These are phyloP conservation scores for Rhagologus leucostigma DNA, from an alignment of 2,113 vertebrate species.

Conservation along the genomic window DNA sequence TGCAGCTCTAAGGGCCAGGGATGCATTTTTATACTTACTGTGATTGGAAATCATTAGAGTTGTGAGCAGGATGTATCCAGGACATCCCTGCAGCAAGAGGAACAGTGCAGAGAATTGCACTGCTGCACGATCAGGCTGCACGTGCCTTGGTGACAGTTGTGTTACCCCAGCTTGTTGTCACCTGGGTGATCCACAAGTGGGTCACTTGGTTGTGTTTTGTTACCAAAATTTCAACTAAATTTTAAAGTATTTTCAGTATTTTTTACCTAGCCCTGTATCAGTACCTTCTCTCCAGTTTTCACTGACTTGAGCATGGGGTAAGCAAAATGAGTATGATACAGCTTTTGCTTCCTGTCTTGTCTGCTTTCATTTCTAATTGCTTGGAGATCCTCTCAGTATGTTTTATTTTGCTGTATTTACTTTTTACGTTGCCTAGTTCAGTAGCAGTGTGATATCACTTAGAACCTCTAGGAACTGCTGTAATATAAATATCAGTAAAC, in stretches of 20 bases:
- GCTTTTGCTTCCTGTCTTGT: background rate
- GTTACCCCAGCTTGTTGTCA: background rate
- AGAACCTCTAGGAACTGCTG: background rate
- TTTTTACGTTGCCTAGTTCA: background rate
- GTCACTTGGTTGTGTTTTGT: background rate
- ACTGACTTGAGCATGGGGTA: background rate
- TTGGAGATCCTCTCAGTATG: background rate
- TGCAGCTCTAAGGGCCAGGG: background rate
- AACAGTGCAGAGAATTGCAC: background rate
- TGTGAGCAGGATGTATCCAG: background rate
- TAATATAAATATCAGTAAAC: background rate
- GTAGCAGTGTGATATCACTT: background rate
- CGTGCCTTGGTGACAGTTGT: background rate
- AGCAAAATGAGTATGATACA: background rate
- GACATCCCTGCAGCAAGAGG: background rate
- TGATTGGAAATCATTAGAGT: background rate
- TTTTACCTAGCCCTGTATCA: background rate
- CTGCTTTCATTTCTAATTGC: background rate
- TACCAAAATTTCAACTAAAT: background rate
- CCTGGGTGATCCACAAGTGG: background rate
- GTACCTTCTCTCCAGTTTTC: background rate
- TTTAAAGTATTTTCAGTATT: background rate
- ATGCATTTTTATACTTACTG: background rate
- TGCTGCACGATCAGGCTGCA: background rate
- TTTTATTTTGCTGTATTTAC: background rate